Conservation (phyloP, 2,888 invertebrate genomes). For the Leptothorax acervorum region DNA sequence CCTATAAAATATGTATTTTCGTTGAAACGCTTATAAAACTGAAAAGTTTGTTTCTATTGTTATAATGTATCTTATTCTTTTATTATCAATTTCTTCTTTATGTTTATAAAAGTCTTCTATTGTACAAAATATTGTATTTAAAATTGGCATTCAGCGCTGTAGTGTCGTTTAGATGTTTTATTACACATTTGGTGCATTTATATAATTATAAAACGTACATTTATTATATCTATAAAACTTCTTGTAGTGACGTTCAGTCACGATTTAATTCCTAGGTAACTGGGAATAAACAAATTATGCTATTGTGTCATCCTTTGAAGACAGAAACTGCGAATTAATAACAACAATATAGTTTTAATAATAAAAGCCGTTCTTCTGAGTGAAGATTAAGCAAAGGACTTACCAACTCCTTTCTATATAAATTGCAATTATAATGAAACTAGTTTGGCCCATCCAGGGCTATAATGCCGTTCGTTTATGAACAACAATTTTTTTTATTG, state of each 20-base stretch:
- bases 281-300: background rate
- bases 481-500: constrained; percentile 79
- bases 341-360: background rate
- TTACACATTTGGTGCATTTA: background rate
- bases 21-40: background rate
- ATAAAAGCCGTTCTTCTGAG: background rate
- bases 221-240: background rate
- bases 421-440: background rate
- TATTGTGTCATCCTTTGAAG: background rate
- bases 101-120: background rate
- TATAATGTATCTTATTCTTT: background rate
- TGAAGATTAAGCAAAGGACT: background rate
- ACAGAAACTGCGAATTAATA: background rate
- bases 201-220: background rate
- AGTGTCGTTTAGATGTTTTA: background rate
- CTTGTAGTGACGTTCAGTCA: background rate
- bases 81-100: background rate
- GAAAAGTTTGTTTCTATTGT: background rate
- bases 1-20: background rate
- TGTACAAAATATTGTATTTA: background rate
- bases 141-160: background rate
- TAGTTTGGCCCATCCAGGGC: background rate
- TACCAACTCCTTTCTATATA: background rate
- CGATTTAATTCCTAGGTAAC: background rate
- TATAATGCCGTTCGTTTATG: background rate